Percentiles rank a stretch among this genome's conserved stretches.
Evolutionary conservation across 2,888 invertebrate genomes (phyloP).

Genomic region (Sminthurinus aureus): DNA sequence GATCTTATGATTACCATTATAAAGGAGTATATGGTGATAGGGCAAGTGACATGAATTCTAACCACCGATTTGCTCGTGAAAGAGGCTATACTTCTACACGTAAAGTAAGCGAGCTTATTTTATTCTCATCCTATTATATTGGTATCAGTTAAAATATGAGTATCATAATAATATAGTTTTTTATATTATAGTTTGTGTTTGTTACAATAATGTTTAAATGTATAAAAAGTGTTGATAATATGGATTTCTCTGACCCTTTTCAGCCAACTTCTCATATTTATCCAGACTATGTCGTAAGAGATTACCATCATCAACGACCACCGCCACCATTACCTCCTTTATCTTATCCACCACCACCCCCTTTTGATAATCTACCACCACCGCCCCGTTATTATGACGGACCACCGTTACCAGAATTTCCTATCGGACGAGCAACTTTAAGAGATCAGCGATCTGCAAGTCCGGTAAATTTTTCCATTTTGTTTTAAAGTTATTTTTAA

Average conservation of each 20-base stretch:
- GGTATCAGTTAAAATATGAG: background rate
- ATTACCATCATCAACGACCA: constrained; percentile 58
- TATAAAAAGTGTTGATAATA: background rate
- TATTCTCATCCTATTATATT: background rate
- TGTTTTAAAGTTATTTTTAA: constrained; percentile 35
- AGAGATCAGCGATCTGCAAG: constrained; percentile 62
- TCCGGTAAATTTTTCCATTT: constrained; percentile 50
- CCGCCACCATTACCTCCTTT: constrained; percentile 70
- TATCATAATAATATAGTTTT: background rate
- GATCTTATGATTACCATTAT: constrained; percentile 52
- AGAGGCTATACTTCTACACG: constrained; percentile 36
- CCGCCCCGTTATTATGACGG: constrained; percentile 85
- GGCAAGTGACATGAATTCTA: constrained; percentile 45
- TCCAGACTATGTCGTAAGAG: constrained; percentile 51
- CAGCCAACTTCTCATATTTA: constrained; percentile 48
- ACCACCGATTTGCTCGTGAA: constrained; percentile 49
- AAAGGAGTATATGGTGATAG: constrained; percentile 50
- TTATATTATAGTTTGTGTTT: background rate
- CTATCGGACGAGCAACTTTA: constrained; percentile 64
- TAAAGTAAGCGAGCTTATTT: constrained; percentile 42
- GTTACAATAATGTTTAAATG: no score
- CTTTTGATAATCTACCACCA: constrained; percentile 71
- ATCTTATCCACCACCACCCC: constrained; percentile 78
- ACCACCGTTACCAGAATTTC: constrained; percentile 78
- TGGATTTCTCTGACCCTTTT: constrained; percentile 33